Percentiles rank a stretch among this genome's conserved stretches.
These are phyloP conservation scores for Antechinus stuartii DNA, from an alignment of 2,113 vertebrate species.

Conservation along the genomic window DNA sequence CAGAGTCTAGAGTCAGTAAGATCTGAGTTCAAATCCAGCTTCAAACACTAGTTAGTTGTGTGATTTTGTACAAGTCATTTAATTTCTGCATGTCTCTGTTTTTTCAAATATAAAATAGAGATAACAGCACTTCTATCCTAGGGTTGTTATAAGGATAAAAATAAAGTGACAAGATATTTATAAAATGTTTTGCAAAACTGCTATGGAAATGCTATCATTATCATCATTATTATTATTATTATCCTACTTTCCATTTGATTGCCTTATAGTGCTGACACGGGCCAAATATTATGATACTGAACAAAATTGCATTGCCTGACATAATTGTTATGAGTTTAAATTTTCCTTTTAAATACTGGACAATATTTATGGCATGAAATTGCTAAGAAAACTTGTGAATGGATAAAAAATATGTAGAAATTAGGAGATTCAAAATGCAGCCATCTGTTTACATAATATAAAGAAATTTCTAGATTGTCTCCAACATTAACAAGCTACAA, in stretches of 20 bases:
- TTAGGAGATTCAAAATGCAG: constrained; percentile 21
- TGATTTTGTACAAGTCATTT: not conserved
- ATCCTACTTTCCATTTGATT: constrained; percentile 55
- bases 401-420: constrained; percentile 57
- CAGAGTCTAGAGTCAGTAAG: not conserved
- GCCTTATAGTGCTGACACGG: constrained; percentile 56
- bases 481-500: not conserved
- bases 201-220: not conserved
- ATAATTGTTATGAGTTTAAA: constrained; percentile 12
- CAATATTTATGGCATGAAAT: constrained; percentile 32
- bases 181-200: not conserved
- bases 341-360: constrained; percentile 62
- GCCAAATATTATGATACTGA: constrained; percentile 49
- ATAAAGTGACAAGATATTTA: not conserved
- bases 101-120: not conserved
- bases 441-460: constrained; percentile 43
- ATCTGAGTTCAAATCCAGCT: not conserved
- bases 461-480: not conserved
- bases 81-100: not conserved
- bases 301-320: constrained; percentile 31
- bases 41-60: not conserved
- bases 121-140: not conserved
- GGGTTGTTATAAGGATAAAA: not conserved
- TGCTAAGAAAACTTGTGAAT: constrained; percentile 32
- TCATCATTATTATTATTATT: constrained; percentile 39